A percentile compares a stretch with the other conserved stretches of the same genome.
Conservation (phyloP, 2,888 invertebrate species). For the Caenorhabditis imperialis region DNA sequence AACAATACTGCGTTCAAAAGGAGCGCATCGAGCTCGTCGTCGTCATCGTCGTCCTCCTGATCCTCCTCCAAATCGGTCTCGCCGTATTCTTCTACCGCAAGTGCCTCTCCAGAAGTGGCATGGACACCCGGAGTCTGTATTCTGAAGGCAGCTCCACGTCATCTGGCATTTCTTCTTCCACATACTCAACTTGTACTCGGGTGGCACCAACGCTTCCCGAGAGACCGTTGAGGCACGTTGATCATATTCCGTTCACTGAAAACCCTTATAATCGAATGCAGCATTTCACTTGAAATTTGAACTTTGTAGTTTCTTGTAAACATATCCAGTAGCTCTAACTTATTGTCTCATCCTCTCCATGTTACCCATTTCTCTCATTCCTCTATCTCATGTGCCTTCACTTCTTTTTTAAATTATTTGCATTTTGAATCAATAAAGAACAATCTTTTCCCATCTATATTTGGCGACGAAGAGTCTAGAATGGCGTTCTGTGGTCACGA, state of each 20-base stretch:
- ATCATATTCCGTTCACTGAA: slow-evolving; percentile 14
- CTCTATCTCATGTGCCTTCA: neutral
- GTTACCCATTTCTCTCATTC: neutral
- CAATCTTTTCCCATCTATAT: too few species aligned
- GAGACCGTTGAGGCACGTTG: slow-evolving; percentile 14
- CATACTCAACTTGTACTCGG: slow-evolving; percentile 27
- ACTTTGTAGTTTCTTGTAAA: slow-evolving; percentile 1
- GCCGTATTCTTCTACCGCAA: slow-evolving; percentile 27
- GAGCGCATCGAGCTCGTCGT: slow-evolving; percentile 35
- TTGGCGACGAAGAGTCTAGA: too few species aligned
- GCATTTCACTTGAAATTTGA: slow-evolving; percentile 19
- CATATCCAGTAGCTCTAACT: slow-evolving; percentile 14
- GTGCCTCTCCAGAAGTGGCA: neutral
- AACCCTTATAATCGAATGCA: slow-evolving; percentile 21
- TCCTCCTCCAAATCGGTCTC: slow-evolving; percentile 41
- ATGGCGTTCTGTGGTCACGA: too few species aligned
- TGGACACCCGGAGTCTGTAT: slow-evolving; percentile 23
- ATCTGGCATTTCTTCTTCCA: slow-evolving; percentile 20
- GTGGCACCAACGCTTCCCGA: slow-evolving; percentile 5
- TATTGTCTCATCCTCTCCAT: neutral
- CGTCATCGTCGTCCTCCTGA: slow-evolving; percentile 35
- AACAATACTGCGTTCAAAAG: slow-evolving; percentile 46
- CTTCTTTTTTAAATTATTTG: neutral
- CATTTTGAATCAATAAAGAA: too few species aligned
- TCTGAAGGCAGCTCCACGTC: slow-evolving; percentile 25